A percentile compares a stretch with the other conserved stretches of the same genome.
These are phyloP conservation scores for Brachypteracias leptosomus DNA, from an alignment of 2,113 vertebrate species.

Conservation along the genomic window DNA sequence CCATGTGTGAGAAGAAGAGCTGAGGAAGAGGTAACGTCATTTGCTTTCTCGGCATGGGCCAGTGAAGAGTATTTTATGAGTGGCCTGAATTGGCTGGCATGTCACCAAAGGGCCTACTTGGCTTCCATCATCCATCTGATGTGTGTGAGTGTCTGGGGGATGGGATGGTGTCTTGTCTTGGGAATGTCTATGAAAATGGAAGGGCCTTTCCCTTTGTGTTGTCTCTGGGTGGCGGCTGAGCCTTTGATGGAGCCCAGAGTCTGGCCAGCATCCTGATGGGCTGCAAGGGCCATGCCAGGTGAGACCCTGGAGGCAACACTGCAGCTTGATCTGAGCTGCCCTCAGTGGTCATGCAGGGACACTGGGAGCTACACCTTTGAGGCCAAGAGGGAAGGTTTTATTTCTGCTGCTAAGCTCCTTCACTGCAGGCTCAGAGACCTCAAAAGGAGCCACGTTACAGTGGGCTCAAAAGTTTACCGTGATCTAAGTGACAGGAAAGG, in stretches of 20 bases:
- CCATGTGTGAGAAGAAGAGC: neutral
- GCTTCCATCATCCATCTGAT: neutral
- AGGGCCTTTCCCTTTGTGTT: neutral
- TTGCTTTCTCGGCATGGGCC: neutral
- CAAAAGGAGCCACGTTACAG: neutral
- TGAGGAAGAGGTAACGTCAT: neutral
- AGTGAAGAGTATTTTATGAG: neutral
- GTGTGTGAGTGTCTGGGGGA: neutral
- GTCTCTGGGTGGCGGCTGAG: neutral
- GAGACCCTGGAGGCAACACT: neutral
- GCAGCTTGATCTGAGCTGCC: neutral
- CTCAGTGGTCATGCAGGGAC: rapidly evolving
- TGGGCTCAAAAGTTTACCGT: neutral
- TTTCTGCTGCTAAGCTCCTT: neutral
- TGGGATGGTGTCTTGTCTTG: neutral
- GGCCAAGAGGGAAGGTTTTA: neutral
- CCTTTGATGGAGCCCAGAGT: neutral
- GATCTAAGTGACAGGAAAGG: neutral
- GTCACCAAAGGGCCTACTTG: neutral
- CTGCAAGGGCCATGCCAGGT: rapidly evolving
- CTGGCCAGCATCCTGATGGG: neutral
- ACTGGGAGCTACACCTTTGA: neutral
- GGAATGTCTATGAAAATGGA: neutral
- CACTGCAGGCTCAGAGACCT: neutral
- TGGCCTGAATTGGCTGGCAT: neutral